A percentile compares a stretch with the other conserved stretches of the same genome.
Conservation (phyloP, 2,888 invertebrate species). For the Elmis aenea region DNA sequence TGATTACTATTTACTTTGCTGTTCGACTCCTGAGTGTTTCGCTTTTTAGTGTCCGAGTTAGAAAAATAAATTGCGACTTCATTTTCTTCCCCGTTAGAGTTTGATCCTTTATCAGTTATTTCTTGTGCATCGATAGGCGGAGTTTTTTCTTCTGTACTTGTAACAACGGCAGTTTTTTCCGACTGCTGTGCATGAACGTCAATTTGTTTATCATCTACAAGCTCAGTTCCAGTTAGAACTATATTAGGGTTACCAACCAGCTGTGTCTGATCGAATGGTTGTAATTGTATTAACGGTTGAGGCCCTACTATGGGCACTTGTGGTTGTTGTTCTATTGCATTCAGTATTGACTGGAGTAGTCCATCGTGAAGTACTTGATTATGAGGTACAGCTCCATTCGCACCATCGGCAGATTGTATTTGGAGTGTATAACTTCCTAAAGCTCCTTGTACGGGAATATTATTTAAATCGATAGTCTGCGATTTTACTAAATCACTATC, state of each 20-base stretch:
- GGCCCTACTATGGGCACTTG: constrained; percentile 28
- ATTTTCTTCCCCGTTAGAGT: constrained; percentile 42
- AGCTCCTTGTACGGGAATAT: constrained; percentile 54
- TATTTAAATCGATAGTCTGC: constrained; percentile 43
- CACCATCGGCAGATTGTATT: constrained; percentile 65
- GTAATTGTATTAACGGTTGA: constrained; percentile 33
- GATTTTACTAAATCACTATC: constrained; percentile 41
- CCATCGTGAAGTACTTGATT: constrained; percentile 75
- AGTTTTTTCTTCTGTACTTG: constrained; percentile 22
- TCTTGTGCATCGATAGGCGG: constrained; percentile 10
- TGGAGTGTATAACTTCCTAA: constrained; percentile 68
- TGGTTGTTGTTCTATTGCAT: constrained; percentile 73
- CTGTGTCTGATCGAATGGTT: constrained; percentile 29
- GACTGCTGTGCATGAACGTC: constrained; percentile 43
- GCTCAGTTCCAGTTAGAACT: constrained; percentile 35
- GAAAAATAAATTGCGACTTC: constrained; percentile 57
- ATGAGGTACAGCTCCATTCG: constrained; percentile 53
- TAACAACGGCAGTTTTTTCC: constrained; percentile 45
- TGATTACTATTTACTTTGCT: constrained; percentile 11
- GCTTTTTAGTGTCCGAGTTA: constrained; percentile 31
- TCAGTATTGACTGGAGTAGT: constrained; percentile 71
- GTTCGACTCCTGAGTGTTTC: constrained; percentile 15
- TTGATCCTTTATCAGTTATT: constrained; percentile 7
- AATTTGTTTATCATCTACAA: constrained; percentile 6
- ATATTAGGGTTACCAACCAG: constrained; percentile 9